Evolutionary conservation across 1,140 invertebrate genomes (phyloP), one percentile per base, ranked within the genome.

Genomic region (Sycophila sp.): DNA sequence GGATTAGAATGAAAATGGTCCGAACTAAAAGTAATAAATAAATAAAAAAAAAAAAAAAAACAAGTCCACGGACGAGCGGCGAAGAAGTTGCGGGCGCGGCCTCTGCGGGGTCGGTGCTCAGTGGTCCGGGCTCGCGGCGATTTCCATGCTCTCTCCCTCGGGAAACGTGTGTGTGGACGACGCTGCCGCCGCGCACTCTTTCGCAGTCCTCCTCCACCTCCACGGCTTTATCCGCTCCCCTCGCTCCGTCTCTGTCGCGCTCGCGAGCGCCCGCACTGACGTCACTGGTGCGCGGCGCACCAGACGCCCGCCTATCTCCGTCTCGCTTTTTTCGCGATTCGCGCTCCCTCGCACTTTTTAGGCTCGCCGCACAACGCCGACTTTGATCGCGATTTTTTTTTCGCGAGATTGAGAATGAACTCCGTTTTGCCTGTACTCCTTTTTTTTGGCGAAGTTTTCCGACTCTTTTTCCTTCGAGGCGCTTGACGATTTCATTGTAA

Each of bases 141-240:
- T 62, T 69, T 69, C 38, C 59, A 69, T 69, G 56, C 67, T 62
- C 65, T 55, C 51, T 69, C 67, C 47, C 67, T 62, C 38, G 49
- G 36, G 49, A 55, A 34, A 63, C 36, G 58, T 42, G 32, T 51
- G 24, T 26, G 17, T 45, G 59, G 47, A 51, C 45, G 59, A 55
- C 47, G 47, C 66, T 59, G 32, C 38, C 11, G 36, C 4, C 15
- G 59, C 59, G 22, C 55, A 36, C 69, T 59, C 36, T 17, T 19
- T 42, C 58, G 6, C 17, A 1, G 30, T 49, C 49, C 10, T 26
- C 34, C 34, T 30, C 47, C 2, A 5, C 13, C 17, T 42, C 68
- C 34, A 36, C 40, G 38, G 55, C 51, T 49, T 34, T 22, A 42
- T 24, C 24, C 58, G 38, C n/a, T 62, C 40, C 34, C 42, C 42